Evolutionary conservation across 2,797 vertebrate genomes (phyloP).

Genomic region (Sarcoramphus papa): DNA sequence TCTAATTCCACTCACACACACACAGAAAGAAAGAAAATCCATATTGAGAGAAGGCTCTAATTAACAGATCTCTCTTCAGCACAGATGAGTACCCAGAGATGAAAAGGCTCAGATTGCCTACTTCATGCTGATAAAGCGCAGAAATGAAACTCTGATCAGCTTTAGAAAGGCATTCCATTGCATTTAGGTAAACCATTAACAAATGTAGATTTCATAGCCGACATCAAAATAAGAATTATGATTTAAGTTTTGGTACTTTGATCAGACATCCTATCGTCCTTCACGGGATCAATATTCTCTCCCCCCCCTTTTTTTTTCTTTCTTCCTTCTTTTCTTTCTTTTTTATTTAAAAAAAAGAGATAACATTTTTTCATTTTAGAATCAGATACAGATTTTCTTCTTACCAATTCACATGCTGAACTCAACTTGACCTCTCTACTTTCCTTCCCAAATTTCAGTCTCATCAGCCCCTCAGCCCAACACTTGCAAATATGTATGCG

Average conservation of each 20-base stretch:
- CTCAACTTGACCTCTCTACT: not conserved
- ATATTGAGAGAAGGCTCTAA: conserved; percentile 30
- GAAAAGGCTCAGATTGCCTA: conserved; percentile 39
- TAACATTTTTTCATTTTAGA: not conserved
- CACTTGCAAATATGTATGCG: not conserved
- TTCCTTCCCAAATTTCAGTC: not conserved
- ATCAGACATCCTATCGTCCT: not conserved
- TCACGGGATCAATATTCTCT: not conserved
- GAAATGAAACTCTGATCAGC: conserved; percentile 16
- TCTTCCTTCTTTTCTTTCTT: too few relatives aligned
- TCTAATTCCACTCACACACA: not conserved
- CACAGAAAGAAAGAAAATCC: conserved; percentile 27
- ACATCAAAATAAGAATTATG: not conserved
- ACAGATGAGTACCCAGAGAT: conserved; percentile 26
- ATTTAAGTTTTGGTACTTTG: not conserved
- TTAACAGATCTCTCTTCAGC: conserved; percentile 51
- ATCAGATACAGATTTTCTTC: not conserved
- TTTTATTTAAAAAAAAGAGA: not conserved
- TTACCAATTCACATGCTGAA: not conserved
- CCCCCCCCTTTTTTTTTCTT: not conserved
- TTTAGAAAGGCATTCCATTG: not conserved
- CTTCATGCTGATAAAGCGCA: conserved; percentile 1
- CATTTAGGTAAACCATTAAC: not conserved
- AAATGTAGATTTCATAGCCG: not conserved
- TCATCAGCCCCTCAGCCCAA: not conserved